Evolutionary conservation across 2,113 vertebrate genomes (phyloP).

Genomic region (Mobula hypostoma): DNA sequence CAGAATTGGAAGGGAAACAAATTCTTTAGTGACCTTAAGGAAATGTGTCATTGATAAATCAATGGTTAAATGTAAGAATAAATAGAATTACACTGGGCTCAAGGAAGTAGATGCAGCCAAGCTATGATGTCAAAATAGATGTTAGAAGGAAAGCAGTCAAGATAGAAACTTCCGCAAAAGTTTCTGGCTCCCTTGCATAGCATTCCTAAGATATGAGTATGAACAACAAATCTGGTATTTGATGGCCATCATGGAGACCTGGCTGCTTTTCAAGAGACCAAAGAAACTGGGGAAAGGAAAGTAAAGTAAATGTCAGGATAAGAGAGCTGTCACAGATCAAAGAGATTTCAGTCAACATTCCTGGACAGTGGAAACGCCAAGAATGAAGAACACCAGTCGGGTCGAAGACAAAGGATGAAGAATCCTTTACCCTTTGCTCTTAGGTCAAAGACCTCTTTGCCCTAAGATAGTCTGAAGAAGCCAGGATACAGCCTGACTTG

Average conservation of each 20-base stretch:
- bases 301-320: not conserved
- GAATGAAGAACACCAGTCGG: too few species aligned
- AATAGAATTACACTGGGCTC: not conserved
- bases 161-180: not conserved
- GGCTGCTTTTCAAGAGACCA: not conserved
- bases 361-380: not conserved
- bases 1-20: not conserved
- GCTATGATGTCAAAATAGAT: not conserved
- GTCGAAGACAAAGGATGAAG: too few species aligned
- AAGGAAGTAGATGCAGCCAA: not conserved
- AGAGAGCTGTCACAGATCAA: not conserved
- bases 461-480: too few species aligned
- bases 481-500: too few species aligned
- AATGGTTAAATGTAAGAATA: not conserved
- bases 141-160: not conserved
- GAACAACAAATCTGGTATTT: not conserved
- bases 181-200: not conserved
- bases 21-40: not conserved
- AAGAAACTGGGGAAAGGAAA: not conserved
- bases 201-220: not conserved
- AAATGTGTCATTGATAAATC: not conserved
- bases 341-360: not conserved
- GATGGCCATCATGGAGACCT: not conserved
- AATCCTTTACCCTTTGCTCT: too few species aligned
- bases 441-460: too few species aligned